Percentiles rank a stretch among this genome's conserved stretches.
Conservation (phyloP, 2,797 vertebrate species). For the Liparis tanakae region DNA sequence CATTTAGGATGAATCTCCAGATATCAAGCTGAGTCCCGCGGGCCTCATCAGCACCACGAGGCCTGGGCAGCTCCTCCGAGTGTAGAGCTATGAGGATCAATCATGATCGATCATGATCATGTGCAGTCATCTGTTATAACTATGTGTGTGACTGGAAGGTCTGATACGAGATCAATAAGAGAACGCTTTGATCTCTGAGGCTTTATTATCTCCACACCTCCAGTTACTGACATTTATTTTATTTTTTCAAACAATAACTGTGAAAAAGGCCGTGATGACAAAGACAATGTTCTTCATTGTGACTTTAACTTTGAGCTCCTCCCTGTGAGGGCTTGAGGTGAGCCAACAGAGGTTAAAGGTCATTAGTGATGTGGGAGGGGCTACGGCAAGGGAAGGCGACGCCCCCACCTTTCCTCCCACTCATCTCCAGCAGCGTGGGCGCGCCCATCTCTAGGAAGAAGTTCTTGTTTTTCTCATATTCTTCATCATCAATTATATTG, state of each 20-base stretch:
- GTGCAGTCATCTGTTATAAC: no score
- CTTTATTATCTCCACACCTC: background rate
- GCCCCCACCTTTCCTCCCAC: conserved; percentile 98
- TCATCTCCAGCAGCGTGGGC: conserved; percentile 96
- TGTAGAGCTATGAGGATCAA: no score
- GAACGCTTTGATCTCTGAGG: background rate
- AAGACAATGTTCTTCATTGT: background rate
- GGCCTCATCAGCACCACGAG: no score
- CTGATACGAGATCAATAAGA: background rate
- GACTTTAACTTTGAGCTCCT: conserved; percentile 8
- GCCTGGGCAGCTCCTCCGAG: no score
- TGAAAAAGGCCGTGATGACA: no score
- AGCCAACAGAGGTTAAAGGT: conserved; percentile 43
- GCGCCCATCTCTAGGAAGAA: conserved; percentile 96
- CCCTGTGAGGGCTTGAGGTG: conserved; percentile 21
- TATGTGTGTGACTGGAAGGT: no score
- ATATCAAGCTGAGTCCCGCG: no score
- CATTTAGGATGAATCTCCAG: no score
- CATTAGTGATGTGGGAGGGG: conserved; percentile 51
- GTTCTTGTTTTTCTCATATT: conserved; percentile 99
- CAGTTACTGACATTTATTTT: background rate
- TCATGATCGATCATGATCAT: no score
- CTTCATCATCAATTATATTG: conserved; percentile 97
- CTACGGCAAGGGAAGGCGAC: conserved; percentile 58
- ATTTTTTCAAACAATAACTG: background rate